Percentiles rank a stretch among this genome's conserved stretches.
Evolutionary conservation across 2,888 invertebrate species (phyloP).

Genomic region (Cheilosia urbana): DNA sequence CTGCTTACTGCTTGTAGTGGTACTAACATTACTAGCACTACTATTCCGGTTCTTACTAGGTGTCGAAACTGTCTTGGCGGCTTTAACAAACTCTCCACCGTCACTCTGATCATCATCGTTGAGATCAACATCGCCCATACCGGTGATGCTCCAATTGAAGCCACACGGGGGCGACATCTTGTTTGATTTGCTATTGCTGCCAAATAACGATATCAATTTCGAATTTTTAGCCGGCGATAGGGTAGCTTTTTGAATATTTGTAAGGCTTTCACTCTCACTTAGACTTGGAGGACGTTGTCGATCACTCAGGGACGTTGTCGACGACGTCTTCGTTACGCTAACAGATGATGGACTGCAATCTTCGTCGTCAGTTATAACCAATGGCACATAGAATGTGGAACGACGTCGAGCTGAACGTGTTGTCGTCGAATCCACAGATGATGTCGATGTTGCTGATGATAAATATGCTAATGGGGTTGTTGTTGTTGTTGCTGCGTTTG

Average conservation of each 20-base stretch:
- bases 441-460: constrained; percentile 69
- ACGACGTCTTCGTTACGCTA: constrained; percentile 49
- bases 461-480: constrained; percentile 50
- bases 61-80: background rate
- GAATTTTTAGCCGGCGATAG: constrained; percentile 72
- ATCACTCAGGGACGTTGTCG: constrained; percentile 38
- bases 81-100: constrained; percentile 70
- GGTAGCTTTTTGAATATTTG: constrained; percentile 55
- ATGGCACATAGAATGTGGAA: constrained; percentile 90
- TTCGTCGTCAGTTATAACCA: constrained; percentile 83
- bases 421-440: constrained; percentile 78
- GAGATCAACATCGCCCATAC: constrained; percentile 79
- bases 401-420: constrained; percentile 87
- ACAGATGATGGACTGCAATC: constrained; percentile 39
- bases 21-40: constrained; percentile 55
- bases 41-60: constrained; percentile 56
- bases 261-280: constrained; percentile 48
- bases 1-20: constrained; percentile 42
- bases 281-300: constrained; percentile 53
- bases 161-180: constrained; percentile 82
- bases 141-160: constrained; percentile 83
- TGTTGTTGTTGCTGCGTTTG: constrained; percentile 73
- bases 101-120: constrained; percentile 78
- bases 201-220: constrained; percentile 61
- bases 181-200: constrained; percentile 51